Evolutionary conservation across 2,888 invertebrate genomes (phyloP).

Genomic region (Dexiosoma caninum): DNA sequence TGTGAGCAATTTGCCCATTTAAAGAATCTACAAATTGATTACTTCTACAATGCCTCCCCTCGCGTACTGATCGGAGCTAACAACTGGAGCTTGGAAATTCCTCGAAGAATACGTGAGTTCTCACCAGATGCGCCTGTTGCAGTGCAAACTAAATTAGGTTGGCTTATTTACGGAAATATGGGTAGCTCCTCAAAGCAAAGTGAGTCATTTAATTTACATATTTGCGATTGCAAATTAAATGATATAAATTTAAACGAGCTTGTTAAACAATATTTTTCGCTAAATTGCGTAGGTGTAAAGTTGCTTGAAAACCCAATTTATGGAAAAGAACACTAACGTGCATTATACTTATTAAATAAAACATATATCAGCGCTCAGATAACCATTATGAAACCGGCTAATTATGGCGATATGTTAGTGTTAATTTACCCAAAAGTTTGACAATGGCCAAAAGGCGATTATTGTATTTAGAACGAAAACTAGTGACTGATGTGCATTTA

Average conservation of each 20-base stretch:
- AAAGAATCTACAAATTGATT: too few species aligned
- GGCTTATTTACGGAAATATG: background rate
- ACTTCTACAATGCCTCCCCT: too few species aligned
- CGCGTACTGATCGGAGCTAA: too few species aligned
- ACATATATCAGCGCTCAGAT: background rate
- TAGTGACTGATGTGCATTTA: too few species aligned
- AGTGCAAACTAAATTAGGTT: conserved; percentile 9
- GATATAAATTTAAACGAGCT: conserved; percentile 10
- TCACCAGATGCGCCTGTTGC: background rate
- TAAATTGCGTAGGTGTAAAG: background rate
- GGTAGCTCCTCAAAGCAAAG: too few species aligned
- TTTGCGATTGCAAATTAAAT: conserved; percentile 2
- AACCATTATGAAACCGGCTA: background rate
- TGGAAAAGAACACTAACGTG: background rate
- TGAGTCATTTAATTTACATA: conserved; percentile 4
- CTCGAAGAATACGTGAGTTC: too few species aligned
- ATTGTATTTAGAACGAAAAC: background rate
- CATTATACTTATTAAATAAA: background rate
- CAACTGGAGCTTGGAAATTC: too few species aligned
- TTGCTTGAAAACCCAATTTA: background rate
- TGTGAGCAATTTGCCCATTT: too few species aligned
- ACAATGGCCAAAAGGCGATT: conserved; percentile 17
- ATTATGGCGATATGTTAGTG: background rate
- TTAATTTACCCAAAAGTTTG: background rate
- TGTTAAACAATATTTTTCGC: conserved; percentile 5